These are phyloP conservation scores for Myzus persicae DNA, from an alignment of 1,140 invertebrate species.

Conservation along the genomic window DNA sequence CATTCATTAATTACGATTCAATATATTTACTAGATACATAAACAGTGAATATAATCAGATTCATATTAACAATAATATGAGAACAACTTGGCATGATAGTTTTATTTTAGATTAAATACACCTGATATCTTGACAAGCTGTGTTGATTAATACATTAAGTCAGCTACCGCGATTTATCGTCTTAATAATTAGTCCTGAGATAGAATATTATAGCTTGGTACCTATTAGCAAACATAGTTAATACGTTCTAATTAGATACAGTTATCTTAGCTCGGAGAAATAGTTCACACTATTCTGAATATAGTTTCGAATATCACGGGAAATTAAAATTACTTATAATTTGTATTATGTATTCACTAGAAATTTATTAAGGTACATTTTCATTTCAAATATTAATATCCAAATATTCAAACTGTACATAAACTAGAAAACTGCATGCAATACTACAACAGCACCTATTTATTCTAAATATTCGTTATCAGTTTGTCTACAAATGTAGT, in stretches of 20 bases:
- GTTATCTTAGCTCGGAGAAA: no score
- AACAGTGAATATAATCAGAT: background rate
- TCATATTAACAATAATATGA: background rate
- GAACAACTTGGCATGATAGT: background rate
- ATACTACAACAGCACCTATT: no score
- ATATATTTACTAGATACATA: background rate
- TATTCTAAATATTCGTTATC: no score
- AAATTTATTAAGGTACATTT: no score
- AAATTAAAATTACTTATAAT: no score
- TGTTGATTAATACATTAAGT: slow-evolving; percentile 1
- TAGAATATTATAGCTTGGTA: background rate
- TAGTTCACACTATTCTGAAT: no score
- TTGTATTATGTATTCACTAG: no score
- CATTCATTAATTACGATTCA: background rate
- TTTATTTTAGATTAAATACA: slow-evolving; percentile 5
- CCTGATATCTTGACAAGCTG: background rate
- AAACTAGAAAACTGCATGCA: no score
- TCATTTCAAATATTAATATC: no score
- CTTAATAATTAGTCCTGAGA: background rate
- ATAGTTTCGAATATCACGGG: no score
- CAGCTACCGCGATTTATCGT: background rate
- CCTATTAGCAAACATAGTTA: background rate
- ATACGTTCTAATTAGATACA: background rate
- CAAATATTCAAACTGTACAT: no score
- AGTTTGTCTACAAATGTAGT: no score